A percentile compares a stretch with the other conserved stretches of the same genome.
These are phyloP conservation scores for Acrobeloides nanus DNA, from an alignment of 2,888 invertebrate genomes.

Conservation along the genomic window DNA sequence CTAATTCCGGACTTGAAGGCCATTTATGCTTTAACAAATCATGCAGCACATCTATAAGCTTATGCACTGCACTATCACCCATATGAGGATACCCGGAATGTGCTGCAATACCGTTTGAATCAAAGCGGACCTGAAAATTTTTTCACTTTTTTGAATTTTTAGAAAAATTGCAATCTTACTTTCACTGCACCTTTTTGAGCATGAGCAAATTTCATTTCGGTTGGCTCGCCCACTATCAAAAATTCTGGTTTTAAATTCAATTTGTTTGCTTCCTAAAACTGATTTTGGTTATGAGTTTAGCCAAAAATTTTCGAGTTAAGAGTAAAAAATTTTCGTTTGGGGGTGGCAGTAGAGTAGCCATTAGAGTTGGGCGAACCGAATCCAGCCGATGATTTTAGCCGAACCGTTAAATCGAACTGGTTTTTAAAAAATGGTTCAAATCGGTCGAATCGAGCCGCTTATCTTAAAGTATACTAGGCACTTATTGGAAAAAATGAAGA, in stretches of 20 bases:
- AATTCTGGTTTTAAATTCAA: slow-evolving; percentile 36
- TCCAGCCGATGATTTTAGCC: no score
- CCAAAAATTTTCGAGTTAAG: slow-evolving; percentile 1
- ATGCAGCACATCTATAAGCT: slow-evolving; percentile 36
- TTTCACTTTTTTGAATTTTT: slow-evolving; percentile 1
- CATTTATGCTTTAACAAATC: slow-evolving; percentile 34
- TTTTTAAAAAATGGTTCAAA: no score
- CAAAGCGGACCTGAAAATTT: slow-evolving; percentile 12
- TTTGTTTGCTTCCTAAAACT: slow-evolving; percentile 34
- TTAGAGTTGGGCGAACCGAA: no score
- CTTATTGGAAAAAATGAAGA: no score
- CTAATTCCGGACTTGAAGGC: slow-evolving; percentile 29
- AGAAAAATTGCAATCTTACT: slow-evolving; percentile 13
- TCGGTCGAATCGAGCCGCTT: no score
- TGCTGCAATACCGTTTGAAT: slow-evolving; percentile 17
- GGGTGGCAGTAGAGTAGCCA: not conserved
- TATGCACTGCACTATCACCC: slow-evolving; percentile 45
- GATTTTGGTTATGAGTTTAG: slow-evolving; percentile 4
- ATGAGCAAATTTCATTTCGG: slow-evolving; percentile 41
- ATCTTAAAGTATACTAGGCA: no score
- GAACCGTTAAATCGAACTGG: no score
- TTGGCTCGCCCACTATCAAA: slow-evolving; percentile 50
- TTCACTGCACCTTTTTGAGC: slow-evolving; percentile 50
- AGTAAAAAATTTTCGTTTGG: not conserved
- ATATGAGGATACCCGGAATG: slow-evolving; percentile 36